phyloP scores from a whole-genome alignment of 2,888 invertebrate genomes.

The Octodonta nipae region DNA sequence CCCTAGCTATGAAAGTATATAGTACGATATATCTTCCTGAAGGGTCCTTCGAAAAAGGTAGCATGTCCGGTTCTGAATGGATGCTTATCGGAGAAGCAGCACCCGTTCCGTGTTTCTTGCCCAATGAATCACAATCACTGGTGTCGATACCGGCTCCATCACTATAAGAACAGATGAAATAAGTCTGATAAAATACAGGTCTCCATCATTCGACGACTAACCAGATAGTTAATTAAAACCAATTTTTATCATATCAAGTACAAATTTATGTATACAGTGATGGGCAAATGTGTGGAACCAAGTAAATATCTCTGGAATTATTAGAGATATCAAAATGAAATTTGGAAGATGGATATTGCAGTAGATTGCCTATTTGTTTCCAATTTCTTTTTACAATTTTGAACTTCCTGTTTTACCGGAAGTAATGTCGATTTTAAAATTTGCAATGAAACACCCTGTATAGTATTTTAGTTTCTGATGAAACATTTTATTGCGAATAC shows the following conservation, averaged over 20 bases:
- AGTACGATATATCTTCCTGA: conserved; percentile 83
- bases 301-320: too few species aligned
- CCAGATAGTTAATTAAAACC: background rate
- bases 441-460: too few species aligned
- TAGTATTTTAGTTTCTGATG: too few species aligned
- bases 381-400: too few species aligned
- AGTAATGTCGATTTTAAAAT: too few species aligned
- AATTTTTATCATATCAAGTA: background rate
- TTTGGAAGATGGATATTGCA: too few species aligned
- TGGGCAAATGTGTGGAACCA: too few species aligned
- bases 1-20: conserved; percentile 82
- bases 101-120: conserved; percentile 39
- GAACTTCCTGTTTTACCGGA: too few species aligned
- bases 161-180: conserved; percentile 14
- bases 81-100: conserved; percentile 38
- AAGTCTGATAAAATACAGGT: background rate
- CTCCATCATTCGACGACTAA: background rate
- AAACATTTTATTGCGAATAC: too few species aligned
- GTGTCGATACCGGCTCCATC: conserved; percentile 38
- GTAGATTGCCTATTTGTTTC: too few species aligned
- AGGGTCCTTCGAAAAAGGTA: conserved; percentile 65
- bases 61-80: conserved; percentile 46
- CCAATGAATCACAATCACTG: conserved; percentile 49
- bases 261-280: too few species aligned
- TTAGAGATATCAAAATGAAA: too few species aligned